Evolutionary conservation across 2,888 invertebrate genomes (phyloP), one percentile per base, ranked within the genome.

Genomic region (Diachrysia chrysitis): DNA sequence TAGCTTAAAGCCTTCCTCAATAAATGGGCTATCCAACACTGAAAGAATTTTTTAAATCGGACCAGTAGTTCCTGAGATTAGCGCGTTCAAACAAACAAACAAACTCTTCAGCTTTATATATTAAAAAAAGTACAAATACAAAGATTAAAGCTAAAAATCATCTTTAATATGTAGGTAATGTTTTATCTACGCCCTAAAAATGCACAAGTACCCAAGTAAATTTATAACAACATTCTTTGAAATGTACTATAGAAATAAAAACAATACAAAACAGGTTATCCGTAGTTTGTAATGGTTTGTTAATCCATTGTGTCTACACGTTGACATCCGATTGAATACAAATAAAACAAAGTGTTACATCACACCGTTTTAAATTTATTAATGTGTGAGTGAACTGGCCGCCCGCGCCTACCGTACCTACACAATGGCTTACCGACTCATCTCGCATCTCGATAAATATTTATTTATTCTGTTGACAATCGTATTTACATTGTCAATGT

Each of bases 401-500:
- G 88, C 89, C 90, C 88, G 89, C 92, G 88, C 85, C 75, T 78
- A 76, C 69, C 12, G 64, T 7, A 83, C 12, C 62, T 7, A 83
- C 79, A 92, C 92, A 93, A 93, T 94, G 83, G 87, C 82, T 82
- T 81, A 85, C 86, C 69, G 89, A 90, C 93, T 91, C 93, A 93
- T 93, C 93, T 91, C 85, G 89, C 90, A 87, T 87, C 86, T 85
- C 89, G 88, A 93, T 94, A 93, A 95, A 94, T 94, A 95, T 94
- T 94, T 94, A 95, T 95, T 92, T 92, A 91, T 93, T 93, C 90
- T 91, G 94, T 94, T 93, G 94, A 94, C 94, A 94, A 93, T 91
- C 87, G 88, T 93, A 94, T 94, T 94, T 93, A 94, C 94, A 95
- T 94, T 92, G 92, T 92, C 86, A 92, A 88, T 88, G 87, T 82